Conservation (phyloP, 2,113 vertebrate genomes). For the Sturnira hondurensis region DNA sequence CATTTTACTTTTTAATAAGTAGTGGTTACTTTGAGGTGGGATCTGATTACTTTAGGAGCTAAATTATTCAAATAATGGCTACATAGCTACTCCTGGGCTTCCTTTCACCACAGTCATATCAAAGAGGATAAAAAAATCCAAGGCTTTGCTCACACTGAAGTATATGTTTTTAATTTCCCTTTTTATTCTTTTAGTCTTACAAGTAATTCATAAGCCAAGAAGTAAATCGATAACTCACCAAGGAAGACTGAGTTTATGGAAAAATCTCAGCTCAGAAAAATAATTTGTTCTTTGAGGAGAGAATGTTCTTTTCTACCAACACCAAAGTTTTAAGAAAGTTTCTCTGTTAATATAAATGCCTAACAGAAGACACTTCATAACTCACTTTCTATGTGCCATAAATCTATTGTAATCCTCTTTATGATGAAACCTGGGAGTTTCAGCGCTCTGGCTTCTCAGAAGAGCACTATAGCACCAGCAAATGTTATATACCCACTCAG, state of each 20-base stretch:
- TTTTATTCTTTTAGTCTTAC: constrained; percentile 50
- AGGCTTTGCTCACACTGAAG: constrained; percentile 54
- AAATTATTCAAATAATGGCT: not conserved
- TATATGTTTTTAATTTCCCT: constrained; percentile 69
- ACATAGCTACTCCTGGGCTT: constrained; percentile 22
- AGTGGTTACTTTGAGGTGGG: not conserved
- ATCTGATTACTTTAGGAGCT: not conserved
- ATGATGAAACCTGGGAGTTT: constrained; percentile 50
- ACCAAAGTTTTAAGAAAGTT: constrained; percentile 44
- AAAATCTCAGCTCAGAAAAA: constrained; percentile 56
- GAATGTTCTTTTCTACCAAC: constrained; percentile 55
- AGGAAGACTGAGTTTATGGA: constrained; percentile 69
- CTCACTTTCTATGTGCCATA: constrained; percentile 31
- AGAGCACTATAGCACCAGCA: not conserved
- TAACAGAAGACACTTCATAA: constrained; percentile 66
- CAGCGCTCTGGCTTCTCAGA: not conserved
- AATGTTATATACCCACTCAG: constrained; percentile 39
- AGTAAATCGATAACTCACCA: constrained; percentile 69
- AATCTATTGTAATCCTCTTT: constrained; percentile 39
- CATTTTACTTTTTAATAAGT: not conserved
- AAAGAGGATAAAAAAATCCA: constrained; percentile 45
- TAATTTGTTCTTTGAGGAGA: constrained; percentile 61
- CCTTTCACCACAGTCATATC: constrained; percentile 19
- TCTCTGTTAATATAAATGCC: constrained; percentile 44
- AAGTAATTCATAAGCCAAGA: constrained; percentile 60